phyloP scores from a whole-genome alignment of 2,888 invertebrate species.

The Amphiduros pacificus region DNA sequence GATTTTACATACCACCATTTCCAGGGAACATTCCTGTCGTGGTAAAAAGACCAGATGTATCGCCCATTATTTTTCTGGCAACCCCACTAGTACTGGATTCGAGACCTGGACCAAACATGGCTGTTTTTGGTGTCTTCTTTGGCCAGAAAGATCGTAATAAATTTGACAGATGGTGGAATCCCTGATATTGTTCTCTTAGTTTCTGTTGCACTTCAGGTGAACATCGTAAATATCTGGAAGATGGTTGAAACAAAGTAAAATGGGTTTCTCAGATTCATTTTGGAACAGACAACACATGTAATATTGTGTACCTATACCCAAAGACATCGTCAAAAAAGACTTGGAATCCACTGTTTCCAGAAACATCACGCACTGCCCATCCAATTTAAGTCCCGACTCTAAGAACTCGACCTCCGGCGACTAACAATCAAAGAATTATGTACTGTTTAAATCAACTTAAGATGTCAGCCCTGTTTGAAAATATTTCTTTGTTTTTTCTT shows the following conservation, averaged over 20 bases:
- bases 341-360: too few relatives aligned
- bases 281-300: neutral
- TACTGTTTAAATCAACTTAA: too few relatives aligned
- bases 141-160: slow-evolving; percentile 26
- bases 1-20: slow-evolving; percentile 22
- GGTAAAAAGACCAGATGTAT: slow-evolving; percentile 16
- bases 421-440: too few relatives aligned
- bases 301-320: too few relatives aligned
- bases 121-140: slow-evolving; percentile 27
- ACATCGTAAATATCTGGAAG: slow-evolving; percentile 28
- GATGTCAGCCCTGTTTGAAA: too few relatives aligned
- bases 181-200: slow-evolving; percentile 7
- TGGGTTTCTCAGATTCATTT: neutral
- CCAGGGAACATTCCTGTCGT: slow-evolving; percentile 30
- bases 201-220: slow-evolving; percentile 24
- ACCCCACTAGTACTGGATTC: slow-evolving; percentile 27
- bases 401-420: too few relatives aligned
- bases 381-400: too few relatives aligned
- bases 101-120: slow-evolving; percentile 32
- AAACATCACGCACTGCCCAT: too few relatives aligned
- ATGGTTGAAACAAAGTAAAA: neutral
- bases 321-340: too few relatives aligned
- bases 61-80: slow-evolving; percentile 25
- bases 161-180: slow-evolving; percentile 22
- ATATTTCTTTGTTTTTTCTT: too few relatives aligned